A percentile compares a stretch with the other conserved stretches of the same genome.
Conservation (phyloP, 2,888 invertebrate species). For the Thysanoteuthis rhombus region DNA sequence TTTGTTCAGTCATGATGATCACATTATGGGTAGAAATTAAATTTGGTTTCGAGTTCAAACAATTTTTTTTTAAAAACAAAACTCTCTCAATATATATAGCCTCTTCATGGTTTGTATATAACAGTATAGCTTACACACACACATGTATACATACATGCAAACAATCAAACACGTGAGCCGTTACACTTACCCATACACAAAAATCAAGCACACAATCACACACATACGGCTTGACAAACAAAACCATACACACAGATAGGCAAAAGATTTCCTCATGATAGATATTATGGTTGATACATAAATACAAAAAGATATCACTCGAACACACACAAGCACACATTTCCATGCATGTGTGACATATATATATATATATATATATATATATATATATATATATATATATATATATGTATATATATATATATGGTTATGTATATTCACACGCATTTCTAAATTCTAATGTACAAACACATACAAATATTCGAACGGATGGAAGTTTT, state of each 20-base stretch:
- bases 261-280: too few relatives aligned
- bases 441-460: too few relatives aligned
- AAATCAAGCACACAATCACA: too few relatives aligned
- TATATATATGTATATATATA: not conserved
- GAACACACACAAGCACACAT: too few relatives aligned
- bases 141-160: not conserved
- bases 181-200: too few relatives aligned
- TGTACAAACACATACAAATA: too few relatives aligned
- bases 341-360: not conserved
- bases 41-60: not conserved
- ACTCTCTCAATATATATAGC: not conserved
- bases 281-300: too few relatives aligned
- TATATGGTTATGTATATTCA: not conserved
- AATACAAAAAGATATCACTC: too few relatives aligned
- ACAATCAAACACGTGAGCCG: not conserved
- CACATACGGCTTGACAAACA: too few relatives aligned
- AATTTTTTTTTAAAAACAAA: not conserved
- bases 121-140: not conserved
- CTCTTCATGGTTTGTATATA: too few relatives aligned
- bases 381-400: not conserved
- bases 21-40: not conserved
- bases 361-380: not conserved
- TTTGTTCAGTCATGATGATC: not conserved
- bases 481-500: too few relatives aligned
- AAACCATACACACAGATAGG: too few relatives aligned